These are phyloP conservation scores for Mechanitis mazaeus DNA, from an alignment of 2,888 invertebrate genomes.

Conservation along the genomic window DNA sequence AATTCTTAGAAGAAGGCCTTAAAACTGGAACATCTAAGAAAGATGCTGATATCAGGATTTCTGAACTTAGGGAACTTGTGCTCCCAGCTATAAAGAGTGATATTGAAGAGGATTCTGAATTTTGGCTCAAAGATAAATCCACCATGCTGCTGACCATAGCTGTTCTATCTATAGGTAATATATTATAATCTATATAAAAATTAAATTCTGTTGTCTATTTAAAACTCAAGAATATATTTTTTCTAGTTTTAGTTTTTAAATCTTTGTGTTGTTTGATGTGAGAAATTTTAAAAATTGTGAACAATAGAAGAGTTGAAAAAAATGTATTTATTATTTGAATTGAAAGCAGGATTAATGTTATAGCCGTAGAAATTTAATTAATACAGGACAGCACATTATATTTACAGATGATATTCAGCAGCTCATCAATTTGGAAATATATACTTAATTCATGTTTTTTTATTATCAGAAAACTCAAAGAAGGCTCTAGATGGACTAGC, in stretches of 20 bases:
- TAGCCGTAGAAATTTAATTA: too few species aligned
- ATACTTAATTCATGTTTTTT: conserved; percentile 8
- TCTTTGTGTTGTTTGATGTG: too few species aligned
- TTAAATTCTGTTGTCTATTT: neutral
- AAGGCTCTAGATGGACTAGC: conserved; percentile 53
- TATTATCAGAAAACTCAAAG: conserved; percentile 52
- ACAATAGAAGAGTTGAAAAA: too few species aligned
- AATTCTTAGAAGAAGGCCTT: conserved; percentile 85
- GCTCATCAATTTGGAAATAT: too few species aligned
- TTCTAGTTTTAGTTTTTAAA: too few species aligned
- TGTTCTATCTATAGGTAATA: conserved; percentile 80
- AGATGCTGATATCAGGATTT: conserved; percentile 78
- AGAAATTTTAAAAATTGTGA: too few species aligned
- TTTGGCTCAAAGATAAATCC: conserved; percentile 82
- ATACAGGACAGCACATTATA: too few species aligned
- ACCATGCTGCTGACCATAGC: conserved; percentile 82
- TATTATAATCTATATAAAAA: neutral
- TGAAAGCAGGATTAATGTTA: too few species aligned
- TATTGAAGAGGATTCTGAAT: conserved; percentile 75
- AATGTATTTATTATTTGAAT: too few species aligned
- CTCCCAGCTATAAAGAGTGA: conserved; percentile 75
- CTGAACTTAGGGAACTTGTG: conserved; percentile 83
- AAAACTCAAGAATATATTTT: neutral
- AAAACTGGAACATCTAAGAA: conserved; percentile 85
- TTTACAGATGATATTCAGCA: too few species aligned